Conservation (phyloP, 2,113 vertebrate genomes). For the Melanerpes aurifrons region DNA sequence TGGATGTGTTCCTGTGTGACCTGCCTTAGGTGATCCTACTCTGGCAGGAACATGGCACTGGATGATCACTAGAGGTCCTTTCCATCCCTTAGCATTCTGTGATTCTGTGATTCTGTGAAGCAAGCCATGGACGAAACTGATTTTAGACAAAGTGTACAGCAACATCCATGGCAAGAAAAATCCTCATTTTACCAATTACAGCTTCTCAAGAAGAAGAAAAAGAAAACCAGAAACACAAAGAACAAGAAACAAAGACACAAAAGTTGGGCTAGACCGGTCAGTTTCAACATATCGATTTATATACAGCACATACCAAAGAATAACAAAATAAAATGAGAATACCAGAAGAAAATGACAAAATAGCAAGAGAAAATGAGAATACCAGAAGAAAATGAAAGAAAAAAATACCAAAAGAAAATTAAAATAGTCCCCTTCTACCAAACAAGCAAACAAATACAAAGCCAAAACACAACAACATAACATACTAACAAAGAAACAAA, state of each 20-base stretch:
- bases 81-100: no score
- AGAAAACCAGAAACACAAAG: not conserved
- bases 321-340: not conserved
- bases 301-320: no score
- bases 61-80: no score
- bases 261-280: not conserved
- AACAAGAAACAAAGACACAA: no score
- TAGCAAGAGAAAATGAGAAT: no score
- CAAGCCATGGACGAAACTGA: not conserved
- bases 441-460: not conserved
- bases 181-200: not conserved
- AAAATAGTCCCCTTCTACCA: not conserved
- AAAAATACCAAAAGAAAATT: not conserved
- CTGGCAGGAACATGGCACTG: no score
- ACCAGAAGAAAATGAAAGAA: no score
- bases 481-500: not conserved
- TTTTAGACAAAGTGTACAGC: not conserved
- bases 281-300: not conserved
- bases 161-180: not conserved
- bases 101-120: not conserved
- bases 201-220: not conserved
- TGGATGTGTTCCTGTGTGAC: no score
- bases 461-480: no score
- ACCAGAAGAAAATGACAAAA: no score
- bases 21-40: no score